phyloP scores from a whole-genome alignment of 2,113 vertebrate species.

The Cyprinodon brontotheroides region DNA sequence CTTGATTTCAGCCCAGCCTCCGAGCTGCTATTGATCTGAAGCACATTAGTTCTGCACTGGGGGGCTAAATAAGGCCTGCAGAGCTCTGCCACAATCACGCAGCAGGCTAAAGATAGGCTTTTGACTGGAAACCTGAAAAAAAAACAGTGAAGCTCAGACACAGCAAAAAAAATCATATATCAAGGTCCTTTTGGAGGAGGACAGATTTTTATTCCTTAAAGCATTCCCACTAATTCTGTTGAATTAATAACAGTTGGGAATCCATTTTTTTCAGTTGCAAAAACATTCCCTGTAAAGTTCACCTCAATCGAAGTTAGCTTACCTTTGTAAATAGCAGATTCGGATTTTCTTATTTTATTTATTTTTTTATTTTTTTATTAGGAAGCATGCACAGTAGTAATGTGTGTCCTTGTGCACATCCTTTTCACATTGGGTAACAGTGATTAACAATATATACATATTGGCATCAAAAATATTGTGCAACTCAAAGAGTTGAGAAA shows the following conservation, averaged over 20 bases:
- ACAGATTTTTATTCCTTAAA: neutral
- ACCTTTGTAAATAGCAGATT: neutral
- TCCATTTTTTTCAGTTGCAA: too few species aligned
- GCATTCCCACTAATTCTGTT: neutral
- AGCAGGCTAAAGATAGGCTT: slow-evolving; percentile 65
- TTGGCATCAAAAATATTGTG: too few species aligned
- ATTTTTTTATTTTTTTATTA: neutral
- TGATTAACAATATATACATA: too few species aligned
- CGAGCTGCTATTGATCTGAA: slow-evolving; percentile 70
- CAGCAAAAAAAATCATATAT: slow-evolving; percentile 1
- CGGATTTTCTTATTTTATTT: neutral
- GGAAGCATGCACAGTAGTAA: too few species aligned
- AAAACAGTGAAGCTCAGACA: slow-evolving; percentile 22
- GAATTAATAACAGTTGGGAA: neutral
- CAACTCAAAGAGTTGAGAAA: too few species aligned
- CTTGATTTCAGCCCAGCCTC: slow-evolving; percentile 55
- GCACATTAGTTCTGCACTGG: slow-evolving; percentile 71
- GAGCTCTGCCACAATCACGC: slow-evolving; percentile 61
- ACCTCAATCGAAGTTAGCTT: neutral
- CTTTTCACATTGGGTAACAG: too few species aligned
- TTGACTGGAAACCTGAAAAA: slow-evolving; percentile 57
- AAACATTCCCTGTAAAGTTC: neutral
- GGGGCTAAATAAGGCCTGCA: slow-evolving; percentile 61
- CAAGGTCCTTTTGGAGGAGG: neutral
- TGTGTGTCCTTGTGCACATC: too few species aligned